Evolutionary conservation across 2,797 vertebrate species (phyloP), one percentile per base, ranked within the genome.

Genomic region (Discoglossus pictus): DNA sequence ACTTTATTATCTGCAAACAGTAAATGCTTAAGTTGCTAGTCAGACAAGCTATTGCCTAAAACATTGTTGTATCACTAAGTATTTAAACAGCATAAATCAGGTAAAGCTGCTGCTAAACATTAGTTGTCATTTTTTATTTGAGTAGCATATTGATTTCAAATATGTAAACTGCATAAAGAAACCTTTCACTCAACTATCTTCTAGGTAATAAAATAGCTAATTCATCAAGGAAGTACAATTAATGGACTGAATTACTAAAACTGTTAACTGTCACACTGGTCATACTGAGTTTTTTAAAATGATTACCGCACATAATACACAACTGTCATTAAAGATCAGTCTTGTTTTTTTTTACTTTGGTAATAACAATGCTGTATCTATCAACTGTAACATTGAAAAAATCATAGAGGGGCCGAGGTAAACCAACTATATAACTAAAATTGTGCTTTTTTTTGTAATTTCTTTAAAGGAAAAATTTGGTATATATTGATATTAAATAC

Each of bases 401-500:
- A n/a, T n/a, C n/a, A n/a, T n/a, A n/a, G n/a, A n/a, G n/a, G n/a
- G n/a, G n/a, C n/a, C n/a, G n/a, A n/a, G n/a, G n/a, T n/a, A n/a
- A n/a, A n/a, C n/a, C n/a, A n/a, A n/a, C n/a, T 21, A 10, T 20
- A 46, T 20, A 46, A 25, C 40, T 10, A 25, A 27, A 43, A 27
- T 58, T 27, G 24, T n/a, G n/a, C n/a, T 2, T 51, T 13, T 71
- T 25, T 69, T 11, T 60, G 17, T 74, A 11, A 55, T 48, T 84
- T 62, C 66, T 15, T 38, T 50, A 12, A 59, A 89, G 87, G 74
- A 68, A 86, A 74, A 90, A 89, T 65, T 84, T 90, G 27, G 84
- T 89, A 65, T 70, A 72, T 63, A 84, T 89, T 79, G 89, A 90
- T 59, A 89, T 91, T 72, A 88, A 85, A 42, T 90, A 90, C 5